Conservation (phyloP, 2,888 invertebrate species). For the Pedicia rivosa region DNA sequence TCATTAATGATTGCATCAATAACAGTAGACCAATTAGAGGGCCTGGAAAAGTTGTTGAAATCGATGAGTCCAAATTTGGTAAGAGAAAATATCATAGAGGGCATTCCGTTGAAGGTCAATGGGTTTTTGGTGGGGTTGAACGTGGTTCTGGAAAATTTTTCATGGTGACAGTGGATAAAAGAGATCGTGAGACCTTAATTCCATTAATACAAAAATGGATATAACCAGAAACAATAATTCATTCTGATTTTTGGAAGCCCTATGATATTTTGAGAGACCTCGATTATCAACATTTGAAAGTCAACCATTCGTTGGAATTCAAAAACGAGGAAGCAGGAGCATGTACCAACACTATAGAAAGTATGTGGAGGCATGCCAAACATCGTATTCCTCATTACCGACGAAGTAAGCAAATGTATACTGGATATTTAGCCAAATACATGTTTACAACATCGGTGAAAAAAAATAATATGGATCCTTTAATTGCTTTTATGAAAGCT, state of each 20-base stretch:
- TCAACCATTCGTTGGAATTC: not conserved
- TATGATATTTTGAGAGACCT: not conserved
- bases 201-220: not conserved
- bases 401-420: too few species aligned
- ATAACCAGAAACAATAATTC: not conserved
- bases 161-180: not conserved
- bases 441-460: too few species aligned
- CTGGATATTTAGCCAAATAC: too few species aligned
- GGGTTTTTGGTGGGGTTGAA: conserved; percentile 5
- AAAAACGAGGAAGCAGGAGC: not conserved
- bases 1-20: too few species aligned
- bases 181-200: not conserved
- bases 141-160: not conserved
- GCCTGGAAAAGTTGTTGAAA: conserved; percentile 11
- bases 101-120: conserved; percentile 11
- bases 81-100: conserved; percentile 10
- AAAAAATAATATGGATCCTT: too few species aligned
- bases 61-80: conserved; percentile 12
- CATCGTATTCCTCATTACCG: too few species aligned
- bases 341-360: not conserved
- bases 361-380: not conserved
- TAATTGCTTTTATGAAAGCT: too few species aligned
- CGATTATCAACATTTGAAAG: not conserved
- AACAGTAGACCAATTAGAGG: too few species aligned
- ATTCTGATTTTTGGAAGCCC: not conserved